phyloP scores from a whole-genome alignment of 2,888 invertebrate species.

The Trichopoda pennipes region DNA sequence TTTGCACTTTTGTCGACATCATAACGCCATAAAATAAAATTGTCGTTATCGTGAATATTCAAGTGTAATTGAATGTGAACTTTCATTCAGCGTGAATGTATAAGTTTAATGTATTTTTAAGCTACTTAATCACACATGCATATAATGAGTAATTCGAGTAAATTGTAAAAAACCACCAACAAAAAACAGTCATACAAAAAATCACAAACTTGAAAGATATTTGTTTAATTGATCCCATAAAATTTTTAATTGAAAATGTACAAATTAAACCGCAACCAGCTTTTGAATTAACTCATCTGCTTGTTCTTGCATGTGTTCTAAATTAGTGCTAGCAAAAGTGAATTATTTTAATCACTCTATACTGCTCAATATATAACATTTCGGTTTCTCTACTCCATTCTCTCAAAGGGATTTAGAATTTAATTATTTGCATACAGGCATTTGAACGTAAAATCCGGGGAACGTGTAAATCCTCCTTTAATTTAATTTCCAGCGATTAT shows the following conservation, averaged over 20 bases:
- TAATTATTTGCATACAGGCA: no score
- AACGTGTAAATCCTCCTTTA: no score
- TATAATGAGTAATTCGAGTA: constrained; percentile 40
- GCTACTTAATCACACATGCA: not conserved
- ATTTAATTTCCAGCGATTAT: no score
- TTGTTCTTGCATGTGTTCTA: no score
- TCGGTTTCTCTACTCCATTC: no score
- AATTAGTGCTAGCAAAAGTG: no score
- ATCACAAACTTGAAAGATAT: not conserved
- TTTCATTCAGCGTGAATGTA: constrained; percentile 16
- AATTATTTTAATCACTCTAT: no score
- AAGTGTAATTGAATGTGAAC: constrained; percentile 44
- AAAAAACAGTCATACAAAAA: not conserved
- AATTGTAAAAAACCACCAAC: not conserved
- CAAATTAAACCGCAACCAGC: constrained; percentile 9
- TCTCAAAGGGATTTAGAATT: no score
- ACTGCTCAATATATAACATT: no score
- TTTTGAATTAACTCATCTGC: not conserved
- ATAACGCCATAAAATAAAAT: constrained; percentile 9
- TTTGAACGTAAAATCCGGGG: no score
- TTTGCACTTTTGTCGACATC: constrained; percentile 5
- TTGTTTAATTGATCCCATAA: constrained; percentile 10
- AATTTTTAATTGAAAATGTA: constrained; percentile 4
- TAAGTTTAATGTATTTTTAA: constrained; percentile 43
- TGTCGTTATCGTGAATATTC: constrained; percentile 1